Conservation (phyloP, 2,797 vertebrate species). For the Parotocinclus haroldoi region DNA sequence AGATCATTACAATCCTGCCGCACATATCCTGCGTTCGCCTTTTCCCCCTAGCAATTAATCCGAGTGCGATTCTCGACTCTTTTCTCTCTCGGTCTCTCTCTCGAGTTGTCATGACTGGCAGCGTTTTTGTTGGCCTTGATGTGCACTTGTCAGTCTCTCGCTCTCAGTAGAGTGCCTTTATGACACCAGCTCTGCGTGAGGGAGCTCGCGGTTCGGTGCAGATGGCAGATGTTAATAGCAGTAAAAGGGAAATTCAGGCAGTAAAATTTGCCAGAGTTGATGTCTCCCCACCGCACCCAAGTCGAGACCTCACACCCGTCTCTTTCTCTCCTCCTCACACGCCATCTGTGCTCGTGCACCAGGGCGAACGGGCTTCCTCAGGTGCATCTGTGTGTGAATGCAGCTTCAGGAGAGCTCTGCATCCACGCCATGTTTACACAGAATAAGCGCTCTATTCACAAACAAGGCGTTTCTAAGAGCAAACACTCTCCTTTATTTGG, state of each 20-base stretch:
- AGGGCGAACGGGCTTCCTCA: slow-evolving; percentile 20
- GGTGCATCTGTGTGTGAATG: slow-evolving; percentile 4
- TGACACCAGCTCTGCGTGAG: slow-evolving; percentile 35
- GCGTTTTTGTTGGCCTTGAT: slow-evolving; percentile 66
- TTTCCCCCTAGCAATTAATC: background rate
- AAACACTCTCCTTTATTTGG: slow-evolving; percentile 32
- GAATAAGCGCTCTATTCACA: slow-evolving; percentile 13
- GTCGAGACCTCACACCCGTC: slow-evolving; percentile 68
- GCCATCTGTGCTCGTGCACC: slow-evolving; percentile 65
- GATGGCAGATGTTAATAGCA: slow-evolving; percentile 87
- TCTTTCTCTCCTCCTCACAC: slow-evolving; percentile 52
- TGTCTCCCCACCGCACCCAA: slow-evolving; percentile 77
- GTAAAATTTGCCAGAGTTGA: slow-evolving; percentile 79
- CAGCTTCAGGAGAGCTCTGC: background rate
- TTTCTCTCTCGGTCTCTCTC: background rate
- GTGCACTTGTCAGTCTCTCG: slow-evolving; percentile 67
- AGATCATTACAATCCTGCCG: too few species aligned
- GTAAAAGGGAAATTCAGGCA: slow-evolving; percentile 79
- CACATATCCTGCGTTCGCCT: background rate
- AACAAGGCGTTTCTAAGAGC: slow-evolving; percentile 22
- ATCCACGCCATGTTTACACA: background rate
- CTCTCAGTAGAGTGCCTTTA: slow-evolving; percentile 52
- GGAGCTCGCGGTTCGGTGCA: slow-evolving; percentile 72
- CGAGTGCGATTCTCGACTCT: background rate
- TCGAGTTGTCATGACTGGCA: slow-evolving; percentile 63